These are phyloP conservation scores for Paguma larvata DNA, from an alignment of 2,797 vertebrate species.

Conservation along the genomic window DNA sequence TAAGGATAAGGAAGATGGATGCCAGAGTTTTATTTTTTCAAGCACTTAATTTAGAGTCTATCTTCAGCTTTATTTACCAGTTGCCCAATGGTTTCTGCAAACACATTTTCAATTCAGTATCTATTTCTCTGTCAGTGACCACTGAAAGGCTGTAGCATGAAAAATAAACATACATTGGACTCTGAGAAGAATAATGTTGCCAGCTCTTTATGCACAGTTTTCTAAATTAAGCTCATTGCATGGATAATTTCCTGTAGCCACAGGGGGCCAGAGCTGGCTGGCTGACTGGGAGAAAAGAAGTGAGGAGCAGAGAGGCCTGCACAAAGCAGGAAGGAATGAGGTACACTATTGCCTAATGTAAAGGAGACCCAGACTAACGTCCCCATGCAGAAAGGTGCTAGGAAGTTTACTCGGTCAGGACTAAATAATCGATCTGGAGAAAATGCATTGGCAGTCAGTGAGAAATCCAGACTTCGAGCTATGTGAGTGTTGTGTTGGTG, in stretches of 20 bases:
- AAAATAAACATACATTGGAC: constrained; percentile 18
- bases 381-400: constrained; percentile 12
- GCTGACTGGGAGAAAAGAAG: constrained; percentile 57
- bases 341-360: not conserved
- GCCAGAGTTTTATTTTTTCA: not conserved
- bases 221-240: constrained; percentile 71
- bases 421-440: constrained; percentile 31
- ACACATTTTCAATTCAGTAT: not conserved
- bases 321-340: constrained; percentile 54
- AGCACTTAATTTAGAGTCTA: not conserved
- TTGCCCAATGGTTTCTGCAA: not conserved
- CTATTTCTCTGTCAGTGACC: constrained; percentile 22
- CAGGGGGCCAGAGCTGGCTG: constrained; percentile 5
- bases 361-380: constrained; percentile 29
- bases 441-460: not conserved
- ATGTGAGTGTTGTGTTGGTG: fast-evolving
- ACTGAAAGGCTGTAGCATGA: not conserved
- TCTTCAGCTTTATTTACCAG: not conserved
- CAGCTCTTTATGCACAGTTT: constrained; percentile 39
- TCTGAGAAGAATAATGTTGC: constrained; percentile 24
- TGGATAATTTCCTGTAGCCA: constrained; percentile 76
- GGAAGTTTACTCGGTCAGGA: constrained; percentile 50
- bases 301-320: constrained; percentile 21
- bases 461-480: constrained; percentile 23
- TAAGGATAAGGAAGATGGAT: not conserved